A percentile compares a stretch with the other conserved stretches of the same genome.
Conservation (phyloP, 2,888 invertebrate species). For the Drosophila mimetica region DNA sequence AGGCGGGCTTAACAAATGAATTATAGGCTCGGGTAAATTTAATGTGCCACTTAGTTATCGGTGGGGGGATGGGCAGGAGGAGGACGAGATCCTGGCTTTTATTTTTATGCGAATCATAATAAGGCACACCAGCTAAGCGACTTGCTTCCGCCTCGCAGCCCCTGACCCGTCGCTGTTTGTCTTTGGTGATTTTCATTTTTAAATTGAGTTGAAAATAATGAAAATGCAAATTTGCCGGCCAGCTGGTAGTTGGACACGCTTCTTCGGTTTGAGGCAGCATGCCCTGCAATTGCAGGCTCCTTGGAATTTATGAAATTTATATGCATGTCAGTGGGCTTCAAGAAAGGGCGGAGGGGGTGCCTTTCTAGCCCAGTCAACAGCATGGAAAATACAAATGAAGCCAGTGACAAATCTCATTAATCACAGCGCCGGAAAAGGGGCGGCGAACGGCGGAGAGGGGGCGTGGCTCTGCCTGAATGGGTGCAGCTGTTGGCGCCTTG, state of each 20-base stretch:
- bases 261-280: conserved; percentile 28
- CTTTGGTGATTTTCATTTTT: conserved; percentile 54
- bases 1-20: conserved; percentile 67
- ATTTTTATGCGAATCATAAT: conserved; percentile 52
- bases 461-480: conserved; percentile 25
- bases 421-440: conserved; percentile 61
- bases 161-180: conserved; percentile 40
- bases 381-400: conserved; percentile 76
- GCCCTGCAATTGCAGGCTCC: conserved; percentile 53
- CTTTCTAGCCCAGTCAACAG: conserved; percentile 57
- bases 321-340: conserved; percentile 46
- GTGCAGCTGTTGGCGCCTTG: conserved; percentile 49
- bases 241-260: conserved; percentile 38
- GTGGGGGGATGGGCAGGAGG: conserved; percentile 7
- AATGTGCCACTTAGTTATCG: conserved; percentile 67
- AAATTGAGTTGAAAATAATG: conserved; percentile 74
- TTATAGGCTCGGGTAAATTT: conserved; percentile 72
- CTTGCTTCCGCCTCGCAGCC: conserved; percentile 31
- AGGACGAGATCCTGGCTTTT: conserved; percentile 30
- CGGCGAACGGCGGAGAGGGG: conserved; percentile 7
- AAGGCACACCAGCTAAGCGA: conserved; percentile 42
- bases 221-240: conserved; percentile 64
- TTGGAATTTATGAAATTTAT: conserved; percentile 68
- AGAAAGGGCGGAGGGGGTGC: conserved; percentile 1
- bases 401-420: conserved; percentile 81